Evolutionary conservation across 1,140 invertebrate genomes (phyloP), one percentile per base, ranked within the genome.

Genomic region (Parasteatoda tepidariorum): DNA sequence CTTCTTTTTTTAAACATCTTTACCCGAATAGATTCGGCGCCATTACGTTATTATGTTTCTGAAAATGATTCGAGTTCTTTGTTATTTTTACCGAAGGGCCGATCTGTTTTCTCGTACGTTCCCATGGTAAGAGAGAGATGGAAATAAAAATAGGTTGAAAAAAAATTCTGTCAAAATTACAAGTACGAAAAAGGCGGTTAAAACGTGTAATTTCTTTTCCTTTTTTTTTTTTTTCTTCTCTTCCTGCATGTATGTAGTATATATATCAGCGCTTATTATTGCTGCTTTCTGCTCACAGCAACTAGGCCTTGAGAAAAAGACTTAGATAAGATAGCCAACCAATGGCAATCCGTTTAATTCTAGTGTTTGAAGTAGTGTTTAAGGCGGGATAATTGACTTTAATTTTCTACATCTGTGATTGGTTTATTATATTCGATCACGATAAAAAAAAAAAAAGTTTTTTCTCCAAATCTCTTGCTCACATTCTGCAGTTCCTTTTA

Each of bases 401-500:
- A 79, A 79, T 79, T 79, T 79, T 68, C 64, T 79, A 7, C 22
- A 31, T 68, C 41, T 79, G 76, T 79, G 76, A 79, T 79, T 79
- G 64, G 76, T 79, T 79, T 68, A 79, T 79, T 79, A 79, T 79
- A 68, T 79, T 68, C 76, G 76, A 48, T 78, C 61, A 66, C 73
- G 74, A 78, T 74, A 61, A 78, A 61, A 41, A 48, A n/a, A n/a
- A n/a, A n/a, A n/a, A n/a, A n/a, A n/a, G n/a, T n/a, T n/a, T n/a
- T n/a, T n/a, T n/a, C n/a, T n/a, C n/a, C n/a, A n/a, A n/a, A n/a
- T n/a, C n/a, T n/a, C n/a, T n/a, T n/a, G n/a, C n/a, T n/a, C n/a
- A n/a, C n/a, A n/a, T n/a, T n/a, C n/a, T n/a, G n/a, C n/a, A n/a
- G n/a, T n/a, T n/a, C n/a, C n/a, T n/a, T n/a, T n/a, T n/a, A n/a